phyloP scores from a whole-genome alignment of 2,797 vertebrate species.

The Denticeps clupeoides region DNA sequence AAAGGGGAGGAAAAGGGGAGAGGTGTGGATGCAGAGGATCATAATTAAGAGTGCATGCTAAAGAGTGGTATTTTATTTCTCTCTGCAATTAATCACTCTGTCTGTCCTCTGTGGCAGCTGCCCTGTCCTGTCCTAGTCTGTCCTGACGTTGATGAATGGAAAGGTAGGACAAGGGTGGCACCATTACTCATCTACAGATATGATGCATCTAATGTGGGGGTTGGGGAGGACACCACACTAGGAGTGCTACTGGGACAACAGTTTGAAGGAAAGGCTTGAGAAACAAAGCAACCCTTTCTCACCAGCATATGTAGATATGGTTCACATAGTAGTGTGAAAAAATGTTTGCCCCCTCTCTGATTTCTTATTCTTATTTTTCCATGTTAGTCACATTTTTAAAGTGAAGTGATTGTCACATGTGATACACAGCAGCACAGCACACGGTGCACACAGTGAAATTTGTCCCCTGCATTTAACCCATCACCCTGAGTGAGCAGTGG shows the following conservation, averaged over 20 bases:
- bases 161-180: conserved; percentile 56
- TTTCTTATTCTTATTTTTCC: too few relatives aligned
- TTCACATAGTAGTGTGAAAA: too few relatives aligned
- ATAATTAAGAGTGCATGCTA: conserved; percentile 56
- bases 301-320: too few relatives aligned
- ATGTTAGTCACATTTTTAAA: too few relatives aligned
- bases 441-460: too few relatives aligned
- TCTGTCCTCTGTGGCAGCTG: conserved; percentile 5
- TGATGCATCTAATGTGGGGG: conserved; percentile 39
- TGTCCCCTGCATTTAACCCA: too few relatives aligned
- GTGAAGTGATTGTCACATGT: too few relatives aligned
- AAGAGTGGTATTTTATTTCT: conserved; percentile 50
- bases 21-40: conserved; percentile 38
- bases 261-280: too few relatives aligned
- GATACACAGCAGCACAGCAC: too few relatives aligned
- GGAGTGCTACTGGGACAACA: conserved; percentile 17
- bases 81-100: conserved; percentile 48
- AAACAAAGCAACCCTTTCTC: too few relatives aligned
- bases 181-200: conserved; percentile 63
- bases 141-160: conserved; percentile 65
- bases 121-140: conserved; percentile 23
- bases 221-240: neutral
- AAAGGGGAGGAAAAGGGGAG: conserved; percentile 22
- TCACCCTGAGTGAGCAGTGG: too few relatives aligned
- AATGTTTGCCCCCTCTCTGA: too few relatives aligned